Conservation (phyloP, 2,113 vertebrate genomes). For the Gavialis gangeticus region DNA sequence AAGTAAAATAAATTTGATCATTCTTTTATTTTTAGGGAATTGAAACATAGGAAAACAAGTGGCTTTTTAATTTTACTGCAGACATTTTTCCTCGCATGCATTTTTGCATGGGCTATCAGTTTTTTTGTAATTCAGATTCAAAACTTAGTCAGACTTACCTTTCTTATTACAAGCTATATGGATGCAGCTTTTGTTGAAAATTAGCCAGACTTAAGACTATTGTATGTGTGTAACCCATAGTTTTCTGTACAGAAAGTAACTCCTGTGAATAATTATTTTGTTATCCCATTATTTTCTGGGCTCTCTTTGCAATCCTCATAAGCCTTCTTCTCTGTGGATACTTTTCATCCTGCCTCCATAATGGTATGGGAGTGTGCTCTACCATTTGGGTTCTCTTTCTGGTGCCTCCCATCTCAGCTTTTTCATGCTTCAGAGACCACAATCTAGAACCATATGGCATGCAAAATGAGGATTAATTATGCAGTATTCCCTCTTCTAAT, state of each 20-base stretch:
- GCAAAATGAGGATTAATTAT: conserved; percentile 40
- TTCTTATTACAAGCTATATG: conserved; percentile 14
- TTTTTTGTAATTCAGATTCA: conserved; percentile 6
- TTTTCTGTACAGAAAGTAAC: conserved; percentile 3
- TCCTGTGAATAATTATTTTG: not conserved
- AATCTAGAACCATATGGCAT: conserved; percentile 30
- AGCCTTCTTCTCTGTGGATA: not conserved
- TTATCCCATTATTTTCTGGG: not conserved
- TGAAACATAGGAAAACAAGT: not conserved
- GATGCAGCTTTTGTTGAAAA: not conserved
- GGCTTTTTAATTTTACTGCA: not conserved
- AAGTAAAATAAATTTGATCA: conserved; percentile 15
- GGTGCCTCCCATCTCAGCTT: conserved; percentile 1
- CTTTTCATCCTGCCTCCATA: conserved; percentile 38
- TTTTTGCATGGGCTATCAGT: not conserved
- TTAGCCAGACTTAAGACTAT: not conserved
- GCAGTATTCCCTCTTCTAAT: conserved; percentile 53
- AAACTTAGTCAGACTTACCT: not conserved
- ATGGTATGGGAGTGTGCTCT: not conserved
- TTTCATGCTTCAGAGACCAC: conserved; percentile 10
- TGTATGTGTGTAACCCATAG: not conserved
- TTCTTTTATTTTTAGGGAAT: conserved; percentile 36
- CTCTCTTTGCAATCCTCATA: not conserved
- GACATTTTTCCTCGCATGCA: not conserved
- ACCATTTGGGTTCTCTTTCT: not conserved